These are phyloP conservation scores for Pseudomyrmex dendroicus DNA, from an alignment of 1,140 invertebrate species.

Conservation along the genomic window DNA sequence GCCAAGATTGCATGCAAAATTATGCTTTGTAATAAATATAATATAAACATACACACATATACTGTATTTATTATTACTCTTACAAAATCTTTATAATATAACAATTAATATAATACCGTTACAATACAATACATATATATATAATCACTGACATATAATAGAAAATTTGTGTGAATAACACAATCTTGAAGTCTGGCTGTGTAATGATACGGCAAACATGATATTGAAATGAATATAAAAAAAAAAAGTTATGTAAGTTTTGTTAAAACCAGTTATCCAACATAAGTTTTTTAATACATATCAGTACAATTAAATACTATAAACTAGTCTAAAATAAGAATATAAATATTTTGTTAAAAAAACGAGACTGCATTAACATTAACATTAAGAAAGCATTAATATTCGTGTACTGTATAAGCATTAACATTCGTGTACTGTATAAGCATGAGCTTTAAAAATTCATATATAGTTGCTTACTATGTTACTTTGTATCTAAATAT, in stretches of 20 bases:
- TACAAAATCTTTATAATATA: background rate
- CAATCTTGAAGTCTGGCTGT: no score
- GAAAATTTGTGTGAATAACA: no score
- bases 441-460: background rate
- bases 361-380: background rate
- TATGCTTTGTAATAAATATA: conserved; percentile 27
- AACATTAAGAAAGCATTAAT: conserved; percentile 5
- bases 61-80: conserved; percentile 20
- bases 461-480: conserved; percentile 34
- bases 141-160: no score
- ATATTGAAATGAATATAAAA: no score
- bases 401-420: background rate
- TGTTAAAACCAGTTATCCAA: no score
- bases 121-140: no score
- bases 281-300: no score
- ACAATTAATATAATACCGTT: background rate
- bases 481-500: conserved; percentile 55
- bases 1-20: conserved; percentile 20
- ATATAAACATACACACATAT: background rate
- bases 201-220: no score
- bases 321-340: no score
- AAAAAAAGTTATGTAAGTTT: no score
- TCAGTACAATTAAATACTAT: no score
- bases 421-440: background rate
- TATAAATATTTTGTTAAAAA: background rate